Conservation (phyloP, 1,140 invertebrate genomes). For the Dinoponera quadriceps region DNA sequence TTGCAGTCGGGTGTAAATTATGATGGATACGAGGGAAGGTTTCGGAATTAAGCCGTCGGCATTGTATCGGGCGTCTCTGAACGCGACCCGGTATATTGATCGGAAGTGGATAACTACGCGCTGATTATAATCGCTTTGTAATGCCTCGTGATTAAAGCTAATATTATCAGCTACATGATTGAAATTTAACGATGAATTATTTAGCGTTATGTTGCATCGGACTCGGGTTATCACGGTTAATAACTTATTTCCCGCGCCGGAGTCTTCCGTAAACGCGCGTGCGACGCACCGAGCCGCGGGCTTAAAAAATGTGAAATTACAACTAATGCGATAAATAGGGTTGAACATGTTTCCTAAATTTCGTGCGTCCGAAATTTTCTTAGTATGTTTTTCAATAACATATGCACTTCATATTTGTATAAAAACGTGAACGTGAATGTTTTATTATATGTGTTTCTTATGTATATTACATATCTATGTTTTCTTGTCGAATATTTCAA, state of each 20-base stretch:
- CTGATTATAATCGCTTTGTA: slow-evolving; percentile 56
- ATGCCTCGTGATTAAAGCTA: slow-evolving; percentile 48
- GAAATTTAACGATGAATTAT: slow-evolving; percentile 51
- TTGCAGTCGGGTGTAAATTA: background rate
- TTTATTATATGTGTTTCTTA: no score
- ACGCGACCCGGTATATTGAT: slow-evolving; percentile 31
- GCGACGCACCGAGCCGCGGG: background rate
- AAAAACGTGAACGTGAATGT: no score
- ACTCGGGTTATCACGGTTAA: slow-evolving; percentile 7
- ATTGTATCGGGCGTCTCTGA: background rate
- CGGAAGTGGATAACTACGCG: slow-evolving; percentile 41
- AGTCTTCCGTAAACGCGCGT: slow-evolving; percentile 5
- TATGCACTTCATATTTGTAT: no score
- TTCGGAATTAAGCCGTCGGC: background rate
- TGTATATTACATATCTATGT: no score
- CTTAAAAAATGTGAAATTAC: no score
- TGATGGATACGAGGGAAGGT: background rate
- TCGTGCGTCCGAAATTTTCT: no score
- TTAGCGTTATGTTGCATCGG: slow-evolving; percentile 8
- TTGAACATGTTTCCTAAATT: no score
- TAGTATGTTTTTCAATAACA: no score
- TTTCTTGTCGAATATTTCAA: no score
- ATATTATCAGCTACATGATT: slow-evolving; percentile 43
- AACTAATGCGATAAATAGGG: no score
- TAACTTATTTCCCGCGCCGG: slow-evolving; percentile 8